Percentiles rank a stretch among this genome's conserved stretches.
Evolutionary conservation across 2,888 invertebrate genomes (phyloP).

Genomic region (Maniola hyperantus): DNA sequence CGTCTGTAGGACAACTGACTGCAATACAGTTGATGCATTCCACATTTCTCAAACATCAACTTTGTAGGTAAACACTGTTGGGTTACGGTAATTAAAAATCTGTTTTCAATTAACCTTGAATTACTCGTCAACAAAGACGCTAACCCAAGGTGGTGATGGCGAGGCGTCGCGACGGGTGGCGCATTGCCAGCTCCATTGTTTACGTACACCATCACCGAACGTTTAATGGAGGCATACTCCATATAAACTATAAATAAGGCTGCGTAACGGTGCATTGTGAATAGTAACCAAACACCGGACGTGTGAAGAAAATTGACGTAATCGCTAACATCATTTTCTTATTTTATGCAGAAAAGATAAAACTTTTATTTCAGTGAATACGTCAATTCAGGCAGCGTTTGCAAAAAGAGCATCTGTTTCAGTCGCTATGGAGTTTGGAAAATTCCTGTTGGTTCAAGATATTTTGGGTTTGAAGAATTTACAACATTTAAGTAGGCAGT

Average conservation of each 20-base stretch:
- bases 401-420: background rate
- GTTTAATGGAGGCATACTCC: slow-evolving; percentile 45
- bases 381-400: background rate
- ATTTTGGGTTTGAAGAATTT: background rate
- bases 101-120: slow-evolving; percentile 32
- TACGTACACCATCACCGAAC: slow-evolving; percentile 48
- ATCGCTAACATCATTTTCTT: slow-evolving; percentile 31
- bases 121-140: slow-evolving; percentile 31
- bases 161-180: slow-evolving; percentile 55
- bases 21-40: background rate
- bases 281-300: slow-evolving; percentile 44
- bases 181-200: slow-evolving; percentile 62
- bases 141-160: slow-evolving; percentile 13
- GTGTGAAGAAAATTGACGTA: slow-evolving; percentile 41
- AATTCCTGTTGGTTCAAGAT: background rate
- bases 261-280: slow-evolving; percentile 45
- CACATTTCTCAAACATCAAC: slow-evolving; percentile 16
- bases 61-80: slow-evolving; percentile 8
- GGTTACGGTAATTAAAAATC: slow-evolving; percentile 25
- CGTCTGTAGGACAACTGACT: too few species aligned
- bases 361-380: background rate
- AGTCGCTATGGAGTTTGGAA: background rate
- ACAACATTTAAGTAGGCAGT: too few species aligned
- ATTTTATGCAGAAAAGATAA: slow-evolving; percentile 19
- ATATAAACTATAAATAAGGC: slow-evolving; percentile 55